Base-by-base conservation (phyloP, 2,797 vertebrate genomes). In the Pterois miles region DNA sequence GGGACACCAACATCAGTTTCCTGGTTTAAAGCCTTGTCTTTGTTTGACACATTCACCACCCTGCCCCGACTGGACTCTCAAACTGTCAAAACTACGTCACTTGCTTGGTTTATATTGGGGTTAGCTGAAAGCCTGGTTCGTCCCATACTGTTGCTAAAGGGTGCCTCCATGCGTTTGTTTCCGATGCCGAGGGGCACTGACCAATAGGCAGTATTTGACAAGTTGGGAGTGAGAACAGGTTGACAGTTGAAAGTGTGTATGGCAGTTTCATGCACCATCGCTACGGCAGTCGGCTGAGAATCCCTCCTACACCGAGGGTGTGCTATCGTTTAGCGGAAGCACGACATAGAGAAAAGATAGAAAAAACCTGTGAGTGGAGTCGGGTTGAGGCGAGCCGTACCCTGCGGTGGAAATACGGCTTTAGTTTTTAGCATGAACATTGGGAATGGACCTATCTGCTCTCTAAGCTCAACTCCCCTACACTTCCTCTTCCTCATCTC, bases 401-500 rank as follows among this genome's bases (percentile, higher is more conserved):
- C 46, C 18, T 48, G 20, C 46, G n/a, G 46, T 48, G 46, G 46
- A 48, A 48, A n/a, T n/a, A 43, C 16, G 18, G 40, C 40, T 43
- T 43, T n/a, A n/a, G 23, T 27, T 40, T 52, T 68, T 11, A 23
- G 60, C 14, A 5, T 33, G 65, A 87, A 70, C 8, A 27, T 16
- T 76, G 52, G 74, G 63, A 84, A 1, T 3, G 14, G 23, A 59
- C 56, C 64, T 59, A 76, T 74, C 72, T 73, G 66, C 65, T 81
- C 71, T 76, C 22, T 3, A 38, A 74, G n/a, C 58, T 82, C 46
- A n/a, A 74, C 90, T 89, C 89, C 84, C 83, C 40, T 77, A 7
- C 70, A 46, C 78, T 90, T 90, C 89, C 86, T 86, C 83, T 86
- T 89, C 81, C 77, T 86, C 86, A 31, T 43, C 73, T 38, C 71